A percentile compares a stretch with the other conserved stretches of the same genome.
Evolutionary conservation across 2,113 vertebrate genomes (phyloP).

Genomic region (Mungos mungo): DNA sequence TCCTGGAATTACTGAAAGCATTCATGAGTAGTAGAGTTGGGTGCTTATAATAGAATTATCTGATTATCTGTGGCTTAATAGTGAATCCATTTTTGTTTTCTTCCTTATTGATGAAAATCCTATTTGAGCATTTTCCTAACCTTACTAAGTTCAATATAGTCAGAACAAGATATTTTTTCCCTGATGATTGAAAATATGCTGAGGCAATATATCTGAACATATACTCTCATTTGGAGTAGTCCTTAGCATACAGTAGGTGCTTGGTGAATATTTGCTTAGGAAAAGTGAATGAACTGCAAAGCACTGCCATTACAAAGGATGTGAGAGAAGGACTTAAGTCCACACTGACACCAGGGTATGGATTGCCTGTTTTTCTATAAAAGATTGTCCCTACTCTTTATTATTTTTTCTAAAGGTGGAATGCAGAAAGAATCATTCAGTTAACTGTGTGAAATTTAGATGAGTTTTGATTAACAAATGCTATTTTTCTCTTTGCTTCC

Average conservation of each 20-base stretch:
- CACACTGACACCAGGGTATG: background rate
- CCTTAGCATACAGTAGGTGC: background rate
- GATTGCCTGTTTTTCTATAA: background rate
- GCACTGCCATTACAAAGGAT: background rate
- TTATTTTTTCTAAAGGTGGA: background rate
- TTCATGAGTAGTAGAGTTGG: background rate
- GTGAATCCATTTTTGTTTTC: background rate
- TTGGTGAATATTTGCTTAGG: background rate
- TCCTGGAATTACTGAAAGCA: background rate
- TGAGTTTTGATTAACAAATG: slow-evolving; percentile 3
- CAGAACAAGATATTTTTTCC: background rate
- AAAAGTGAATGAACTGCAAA: background rate
- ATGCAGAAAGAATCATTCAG: background rate
- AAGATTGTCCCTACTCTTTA: background rate
- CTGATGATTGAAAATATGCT: background rate
- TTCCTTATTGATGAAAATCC: slow-evolving; percentile 36
- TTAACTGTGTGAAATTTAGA: slow-evolving; percentile 22
- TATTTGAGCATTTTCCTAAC: background rate
- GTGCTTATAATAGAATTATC: background rate
- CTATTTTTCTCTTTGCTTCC: background rate
- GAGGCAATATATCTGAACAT: background rate
- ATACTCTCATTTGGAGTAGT: background rate
- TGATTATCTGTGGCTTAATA: slow-evolving; percentile 1
- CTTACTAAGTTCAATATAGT: background rate
- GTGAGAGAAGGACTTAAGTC: background rate